These are phyloP conservation scores for Spermophilus dauricus DNA, from an alignment of 2,113 vertebrate species.

Conservation along the genomic window DNA sequence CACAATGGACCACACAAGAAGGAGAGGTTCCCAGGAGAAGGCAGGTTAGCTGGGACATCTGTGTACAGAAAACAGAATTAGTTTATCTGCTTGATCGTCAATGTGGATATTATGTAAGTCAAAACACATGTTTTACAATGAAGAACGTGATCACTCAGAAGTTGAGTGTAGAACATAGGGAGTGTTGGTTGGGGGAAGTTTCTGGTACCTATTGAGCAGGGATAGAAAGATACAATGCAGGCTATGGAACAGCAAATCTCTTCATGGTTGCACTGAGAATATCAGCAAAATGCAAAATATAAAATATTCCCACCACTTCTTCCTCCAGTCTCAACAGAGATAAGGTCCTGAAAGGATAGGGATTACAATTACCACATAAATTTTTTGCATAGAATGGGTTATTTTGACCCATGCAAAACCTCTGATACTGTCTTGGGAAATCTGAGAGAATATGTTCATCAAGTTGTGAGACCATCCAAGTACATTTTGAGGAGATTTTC, in stretches of 20 bases:
- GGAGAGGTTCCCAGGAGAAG: accelerated
- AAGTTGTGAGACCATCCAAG: neutral
- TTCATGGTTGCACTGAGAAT: neutral
- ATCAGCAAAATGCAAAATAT: neutral
- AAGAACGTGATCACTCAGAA: neutral
- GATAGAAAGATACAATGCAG: neutral
- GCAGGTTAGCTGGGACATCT: accelerated
- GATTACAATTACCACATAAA: no score
- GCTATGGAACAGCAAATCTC: neutral
- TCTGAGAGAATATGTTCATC: neutral
- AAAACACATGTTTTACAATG: neutral
- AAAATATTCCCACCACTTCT: neutral
- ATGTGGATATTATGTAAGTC: neutral
- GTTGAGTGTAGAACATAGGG: neutral
- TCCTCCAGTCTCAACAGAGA: neutral
- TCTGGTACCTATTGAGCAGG: no score
- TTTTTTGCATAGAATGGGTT: neutral
- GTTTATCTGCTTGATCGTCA: neutral
- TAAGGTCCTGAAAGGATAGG: neutral
- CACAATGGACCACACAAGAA: accelerated
- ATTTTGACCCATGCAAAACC: neutral
- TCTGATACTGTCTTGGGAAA: neutral
- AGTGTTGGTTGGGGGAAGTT: neutral
- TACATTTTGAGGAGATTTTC: no score
- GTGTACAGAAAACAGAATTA: neutral